Evolutionary conservation across 1,140 invertebrate species (phyloP).

Genomic region (Mercenaria mercenaria): DNA sequence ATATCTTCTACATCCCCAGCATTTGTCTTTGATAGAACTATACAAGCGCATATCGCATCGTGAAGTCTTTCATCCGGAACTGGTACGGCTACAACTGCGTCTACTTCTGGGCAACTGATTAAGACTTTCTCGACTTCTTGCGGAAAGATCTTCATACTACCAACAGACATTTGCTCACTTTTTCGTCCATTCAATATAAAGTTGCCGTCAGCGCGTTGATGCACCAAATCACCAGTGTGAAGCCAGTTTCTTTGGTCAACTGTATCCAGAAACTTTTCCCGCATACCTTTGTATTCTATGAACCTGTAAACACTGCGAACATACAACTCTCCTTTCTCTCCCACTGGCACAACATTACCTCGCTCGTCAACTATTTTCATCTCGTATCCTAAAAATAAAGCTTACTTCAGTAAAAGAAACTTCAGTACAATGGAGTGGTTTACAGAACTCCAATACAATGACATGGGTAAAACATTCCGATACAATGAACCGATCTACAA

Average conservation of each 20-base stretch:
- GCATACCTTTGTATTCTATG: too few species aligned
- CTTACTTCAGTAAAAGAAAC: too few species aligned
- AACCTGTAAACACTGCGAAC: too few species aligned
- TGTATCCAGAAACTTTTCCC: too few species aligned
- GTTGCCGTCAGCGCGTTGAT: constrained; percentile 33
- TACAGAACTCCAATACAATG: too few species aligned
- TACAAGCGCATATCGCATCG: constrained; percentile 23
- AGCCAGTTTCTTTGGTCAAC: constrained; percentile 33
- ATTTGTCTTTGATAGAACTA: not conserved
- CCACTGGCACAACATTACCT: too few species aligned
- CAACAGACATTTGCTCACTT: constrained; percentile 47
- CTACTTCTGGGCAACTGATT: not conserved
- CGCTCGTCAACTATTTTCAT: too few species aligned
- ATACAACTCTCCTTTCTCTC: too few species aligned
- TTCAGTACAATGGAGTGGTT: too few species aligned
- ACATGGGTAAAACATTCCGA: too few species aligned
- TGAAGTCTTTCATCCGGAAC: constrained; percentile 36
- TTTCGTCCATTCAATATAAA: constrained; percentile 24
- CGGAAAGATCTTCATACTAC: constrained; percentile 19
- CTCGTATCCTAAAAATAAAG: too few species aligned
- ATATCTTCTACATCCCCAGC: not conserved
- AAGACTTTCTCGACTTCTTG: constrained; percentile 22
- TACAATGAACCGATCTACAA: too few species aligned
- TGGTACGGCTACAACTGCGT: not conserved
- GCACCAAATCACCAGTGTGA: constrained; percentile 13